phyloP scores from a whole-genome alignment of 2,888 invertebrate species.

The Villa cingulata region DNA sequence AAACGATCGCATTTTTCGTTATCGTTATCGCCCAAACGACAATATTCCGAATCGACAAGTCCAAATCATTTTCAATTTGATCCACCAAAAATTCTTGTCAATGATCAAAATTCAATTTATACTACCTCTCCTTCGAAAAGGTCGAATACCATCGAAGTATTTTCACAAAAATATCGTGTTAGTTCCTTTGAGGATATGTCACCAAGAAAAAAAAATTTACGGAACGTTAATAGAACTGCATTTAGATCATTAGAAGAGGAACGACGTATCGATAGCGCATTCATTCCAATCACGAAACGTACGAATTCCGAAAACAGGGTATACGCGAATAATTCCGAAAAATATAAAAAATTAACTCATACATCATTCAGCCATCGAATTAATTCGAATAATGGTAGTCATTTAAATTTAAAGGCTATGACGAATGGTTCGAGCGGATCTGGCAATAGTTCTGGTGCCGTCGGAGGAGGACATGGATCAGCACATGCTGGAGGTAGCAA shows the following conservation, averaged over 20 bases:
- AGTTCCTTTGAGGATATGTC: conserved; percentile 37
- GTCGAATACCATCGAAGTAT: conserved; percentile 34
- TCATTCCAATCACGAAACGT: conserved; percentile 32
- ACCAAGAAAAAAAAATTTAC: conserved; percentile 26
- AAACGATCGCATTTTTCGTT: conserved; percentile 25
- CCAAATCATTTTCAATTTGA: conserved; percentile 27
- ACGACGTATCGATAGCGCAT: conserved; percentile 34
- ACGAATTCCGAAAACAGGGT: conserved; percentile 34
- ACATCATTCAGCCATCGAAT: conserved; percentile 27
- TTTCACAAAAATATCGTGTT: conserved; percentile 36
- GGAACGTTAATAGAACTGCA: conserved; percentile 31
- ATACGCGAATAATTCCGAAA: conserved; percentile 28
- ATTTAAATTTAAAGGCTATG: conserved; percentile 22
- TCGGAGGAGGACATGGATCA: conserved; percentile 17
- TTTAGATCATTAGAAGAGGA: conserved; percentile 36
- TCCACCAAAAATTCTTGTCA: conserved; percentile 36
- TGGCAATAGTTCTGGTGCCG: conserved; percentile 7
- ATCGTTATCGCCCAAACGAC: conserved; percentile 31
- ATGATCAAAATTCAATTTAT: conserved; percentile 36
- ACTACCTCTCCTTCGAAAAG: conserved; percentile 37
- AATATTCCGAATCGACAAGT: conserved; percentile 26
- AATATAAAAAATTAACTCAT: conserved; percentile 35
- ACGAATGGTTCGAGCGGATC: conserved; percentile 9
- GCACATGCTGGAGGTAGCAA: background rate
- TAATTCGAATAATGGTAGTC: conserved; percentile 21